phyloP scores from a whole-genome alignment of 2,113 vertebrate genomes.

The Sebastes fasciatus region DNA sequence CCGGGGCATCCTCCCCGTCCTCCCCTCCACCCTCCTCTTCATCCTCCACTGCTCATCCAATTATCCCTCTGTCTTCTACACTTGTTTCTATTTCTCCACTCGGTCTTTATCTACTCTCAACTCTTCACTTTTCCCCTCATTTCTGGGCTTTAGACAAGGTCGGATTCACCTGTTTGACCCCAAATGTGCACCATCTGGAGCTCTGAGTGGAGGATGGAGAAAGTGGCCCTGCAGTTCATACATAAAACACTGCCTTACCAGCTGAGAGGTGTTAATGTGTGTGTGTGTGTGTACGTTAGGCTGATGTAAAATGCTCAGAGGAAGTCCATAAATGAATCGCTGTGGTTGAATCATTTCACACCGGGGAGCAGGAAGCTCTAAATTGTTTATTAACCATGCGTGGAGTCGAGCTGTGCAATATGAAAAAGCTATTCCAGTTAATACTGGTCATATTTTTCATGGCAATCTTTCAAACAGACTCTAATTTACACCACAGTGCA shows the following conservation, averaged over 20 bases:
- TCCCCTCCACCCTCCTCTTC: neutral
- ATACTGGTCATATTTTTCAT: neutral
- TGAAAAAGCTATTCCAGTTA: conserved; percentile 2
- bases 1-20: neutral
- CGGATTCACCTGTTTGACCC: conserved; percentile 9
- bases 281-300: conserved; percentile 6
- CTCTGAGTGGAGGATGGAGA: neutral
- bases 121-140: neutral
- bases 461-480: neutral
- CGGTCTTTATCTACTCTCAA: neutral
- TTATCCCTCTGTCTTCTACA: conserved; percentile 31
- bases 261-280: conserved; percentile 1
- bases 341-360: conserved; percentile 1
- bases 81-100: neutral
- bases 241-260: neutral
- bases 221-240: neutral
- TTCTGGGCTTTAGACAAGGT: neutral
- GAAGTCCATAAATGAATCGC: conserved; percentile 27
- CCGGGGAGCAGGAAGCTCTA: conserved; percentile 20
- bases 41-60: conserved; percentile 13
- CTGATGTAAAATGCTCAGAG: conserved; percentile 17
- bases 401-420: conserved; percentile 10
- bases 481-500: neutral
- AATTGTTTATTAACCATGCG: conserved; percentile 30
- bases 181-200: neutral